Evolutionary conservation across 2,113 vertebrate species (phyloP).

Genomic region (human (Homo sapiens)): DNA sequence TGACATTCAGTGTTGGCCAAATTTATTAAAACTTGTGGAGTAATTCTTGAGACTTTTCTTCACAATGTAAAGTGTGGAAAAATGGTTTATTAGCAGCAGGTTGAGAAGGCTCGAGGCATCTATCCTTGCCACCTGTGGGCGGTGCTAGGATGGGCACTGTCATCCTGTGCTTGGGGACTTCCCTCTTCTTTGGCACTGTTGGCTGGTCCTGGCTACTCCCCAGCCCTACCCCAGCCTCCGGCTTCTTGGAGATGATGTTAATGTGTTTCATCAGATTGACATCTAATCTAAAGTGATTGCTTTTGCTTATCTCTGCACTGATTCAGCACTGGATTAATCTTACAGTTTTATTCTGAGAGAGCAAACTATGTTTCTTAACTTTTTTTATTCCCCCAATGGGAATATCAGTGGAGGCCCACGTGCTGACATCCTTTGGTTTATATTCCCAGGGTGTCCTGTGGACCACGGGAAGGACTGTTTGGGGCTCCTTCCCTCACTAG

Average conservation of each 20-base stretch:
- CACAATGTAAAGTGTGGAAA: background rate
- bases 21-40: background rate
- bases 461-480: background rate
- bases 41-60: background rate
- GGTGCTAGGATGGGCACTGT: background rate
- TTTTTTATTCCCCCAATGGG: background rate
- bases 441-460: background rate
- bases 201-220: too few relatives aligned
- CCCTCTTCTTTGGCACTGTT: background rate
- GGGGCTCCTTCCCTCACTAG: background rate
- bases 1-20: background rate
- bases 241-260: background rate
- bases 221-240: background rate
- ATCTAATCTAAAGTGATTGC: background rate
- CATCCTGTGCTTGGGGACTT: background rate
- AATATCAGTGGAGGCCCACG: background rate
- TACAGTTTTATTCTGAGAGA: background rate
- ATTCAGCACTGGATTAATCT: constrained; percentile 6
- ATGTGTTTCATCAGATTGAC: background rate
- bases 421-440: background rate
- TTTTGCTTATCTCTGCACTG: background rate
- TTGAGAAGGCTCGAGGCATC: background rate
- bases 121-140: accelerated
- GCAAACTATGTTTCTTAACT: background rate
- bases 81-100: background rate